Percentiles rank a stretch among this genome's conserved stretches.
Evolutionary conservation across 2,888 invertebrate species (phyloP).

Genomic region (Sinopyrophorus schimmeli): DNA sequence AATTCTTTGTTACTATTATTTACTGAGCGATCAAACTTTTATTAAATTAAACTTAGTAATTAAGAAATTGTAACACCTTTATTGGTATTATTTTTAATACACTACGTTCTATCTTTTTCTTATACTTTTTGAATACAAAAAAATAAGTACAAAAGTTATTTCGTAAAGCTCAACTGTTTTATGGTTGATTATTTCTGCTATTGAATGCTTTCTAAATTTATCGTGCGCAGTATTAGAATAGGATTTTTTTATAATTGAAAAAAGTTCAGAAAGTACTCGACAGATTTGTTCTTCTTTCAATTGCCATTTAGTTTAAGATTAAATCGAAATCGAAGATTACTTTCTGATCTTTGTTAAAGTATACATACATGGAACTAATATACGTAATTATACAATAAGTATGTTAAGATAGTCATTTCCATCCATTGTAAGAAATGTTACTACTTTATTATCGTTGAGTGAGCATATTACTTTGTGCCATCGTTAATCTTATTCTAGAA

Average conservation of each 20-base stretch:
- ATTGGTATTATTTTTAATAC: too few relatives aligned
- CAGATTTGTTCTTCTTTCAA: background rate
- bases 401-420: conserved; percentile 35
- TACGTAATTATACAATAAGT: conserved; percentile 48
- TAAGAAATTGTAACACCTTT: too few relatives aligned
- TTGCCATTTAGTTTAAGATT: background rate
- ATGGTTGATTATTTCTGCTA: too few relatives aligned
- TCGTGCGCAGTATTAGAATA: conserved; percentile 41
- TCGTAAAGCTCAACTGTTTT: too few relatives aligned
- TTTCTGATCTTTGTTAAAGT: conserved; percentile 38
- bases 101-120: too few relatives aligned
- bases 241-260: conserved; percentile 27
- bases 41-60: too few relatives aligned
- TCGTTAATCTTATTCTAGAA: conserved; percentile 33
- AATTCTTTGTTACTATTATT: too few relatives aligned
- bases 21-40: too few relatives aligned
- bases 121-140: too few relatives aligned
- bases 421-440: conserved; percentile 30
- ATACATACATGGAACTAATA: conserved; percentile 53
- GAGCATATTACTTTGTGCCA: conserved; percentile 34
- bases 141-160: too few relatives aligned
- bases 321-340: conserved; percentile 7
- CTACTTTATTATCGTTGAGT: conserved; percentile 28
- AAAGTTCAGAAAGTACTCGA: conserved; percentile 22
- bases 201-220: conserved; percentile 12